Evolutionary conservation across 2,888 invertebrate species (phyloP).

Genomic region (Pyrocoelia pectoralis): DNA sequence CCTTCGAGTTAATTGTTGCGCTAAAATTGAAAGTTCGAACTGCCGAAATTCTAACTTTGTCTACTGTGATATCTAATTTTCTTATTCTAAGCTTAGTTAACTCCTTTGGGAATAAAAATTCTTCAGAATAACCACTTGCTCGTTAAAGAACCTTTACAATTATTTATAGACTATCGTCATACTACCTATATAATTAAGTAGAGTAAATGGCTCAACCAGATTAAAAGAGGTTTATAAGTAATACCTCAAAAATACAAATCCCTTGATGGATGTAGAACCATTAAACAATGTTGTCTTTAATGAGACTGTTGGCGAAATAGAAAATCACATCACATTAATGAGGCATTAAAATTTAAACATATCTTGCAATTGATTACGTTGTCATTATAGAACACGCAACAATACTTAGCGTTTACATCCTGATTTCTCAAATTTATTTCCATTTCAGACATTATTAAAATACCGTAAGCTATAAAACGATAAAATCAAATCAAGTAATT

Average conservation of each 20-base stretch:
- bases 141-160: background rate
- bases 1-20: too few species aligned
- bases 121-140: background rate
- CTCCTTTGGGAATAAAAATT: too few species aligned
- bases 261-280: background rate
- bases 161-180: too few species aligned
- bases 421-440: background rate
- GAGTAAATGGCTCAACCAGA: background rate
- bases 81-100: too few species aligned
- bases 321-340: background rate
- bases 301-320: conserved; percentile 1
- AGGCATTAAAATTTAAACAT: background rate
- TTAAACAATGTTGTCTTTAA: background rate
- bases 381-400: background rate
- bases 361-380: background rate
- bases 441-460: background rate
- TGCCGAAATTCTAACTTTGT: too few species aligned
- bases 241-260: background rate
- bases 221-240: background rate
- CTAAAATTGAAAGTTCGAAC: too few species aligned
- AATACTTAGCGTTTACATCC: background rate
- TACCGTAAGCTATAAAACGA: conserved; percentile 1
- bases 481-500: conserved; percentile 32
- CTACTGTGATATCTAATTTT: too few species aligned
- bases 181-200: too few species aligned